Conservation (phyloP, 2,888 invertebrate genomes). For the Drosophila lacicola region DNA sequence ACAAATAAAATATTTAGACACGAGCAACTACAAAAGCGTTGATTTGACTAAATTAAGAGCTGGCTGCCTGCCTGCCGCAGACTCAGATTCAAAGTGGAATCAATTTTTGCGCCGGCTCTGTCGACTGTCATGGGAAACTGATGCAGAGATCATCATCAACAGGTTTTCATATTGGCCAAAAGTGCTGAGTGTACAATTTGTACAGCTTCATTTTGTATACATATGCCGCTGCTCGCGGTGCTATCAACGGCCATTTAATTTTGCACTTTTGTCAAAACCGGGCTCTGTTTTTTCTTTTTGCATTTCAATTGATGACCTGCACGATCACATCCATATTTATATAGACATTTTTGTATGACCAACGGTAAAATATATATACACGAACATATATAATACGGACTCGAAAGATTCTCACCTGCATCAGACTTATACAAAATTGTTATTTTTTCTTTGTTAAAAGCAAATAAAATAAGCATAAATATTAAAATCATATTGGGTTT, state of each 20-base stretch:
- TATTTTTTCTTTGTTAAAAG: too few relatives aligned
- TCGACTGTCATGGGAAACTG: constrained; percentile 54
- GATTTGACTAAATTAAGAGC: constrained; percentile 75
- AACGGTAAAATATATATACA: background rate
- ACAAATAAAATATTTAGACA: constrained; percentile 62
- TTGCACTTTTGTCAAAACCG: constrained; percentile 21
- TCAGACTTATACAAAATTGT: too few relatives aligned
- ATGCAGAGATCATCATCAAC: constrained; percentile 58
- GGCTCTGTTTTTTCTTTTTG: background rate
- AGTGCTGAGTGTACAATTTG: constrained; percentile 36
- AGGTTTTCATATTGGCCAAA: constrained; percentile 58
- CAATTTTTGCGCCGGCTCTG: constrained; percentile 51
- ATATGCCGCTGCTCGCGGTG: constrained; percentile 42
- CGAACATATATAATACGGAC: too few relatives aligned
- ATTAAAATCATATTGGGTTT: too few relatives aligned
- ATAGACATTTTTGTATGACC: background rate
- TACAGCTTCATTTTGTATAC: constrained; percentile 40
- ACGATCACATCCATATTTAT: background rate
- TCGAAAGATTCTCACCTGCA: too few relatives aligned
- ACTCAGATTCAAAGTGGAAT: constrained; percentile 62
- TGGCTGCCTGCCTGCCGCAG: constrained; percentile 33
- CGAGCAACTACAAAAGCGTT: constrained; percentile 59
- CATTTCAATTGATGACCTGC: constrained; percentile 9
- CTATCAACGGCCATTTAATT: constrained; percentile 56
- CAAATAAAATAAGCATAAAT: too few relatives aligned